A percentile compares a stretch with the other conserved stretches of the same genome.
These are phyloP conservation scores for Tenodera sinensis DNA, from an alignment of 2,888 invertebrate species.

Conservation along the genomic window DNA sequence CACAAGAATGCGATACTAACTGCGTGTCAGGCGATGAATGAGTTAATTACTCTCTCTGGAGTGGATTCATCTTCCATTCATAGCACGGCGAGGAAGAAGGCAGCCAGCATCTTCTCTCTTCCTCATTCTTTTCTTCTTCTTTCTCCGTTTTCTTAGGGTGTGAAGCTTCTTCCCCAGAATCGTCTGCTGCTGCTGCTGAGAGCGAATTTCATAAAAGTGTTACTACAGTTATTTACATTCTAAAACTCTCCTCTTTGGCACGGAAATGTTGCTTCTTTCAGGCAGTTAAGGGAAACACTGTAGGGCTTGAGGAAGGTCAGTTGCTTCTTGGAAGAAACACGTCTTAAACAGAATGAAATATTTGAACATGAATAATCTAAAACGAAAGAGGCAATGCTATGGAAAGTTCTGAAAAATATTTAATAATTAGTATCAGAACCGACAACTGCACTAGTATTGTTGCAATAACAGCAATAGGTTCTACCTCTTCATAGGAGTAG, in stretches of 20 bases:
- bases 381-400: too few species aligned
- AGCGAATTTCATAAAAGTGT: slow-evolving; percentile 9
- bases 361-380: too few species aligned
- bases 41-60: slow-evolving; percentile 23
- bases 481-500: too few species aligned
- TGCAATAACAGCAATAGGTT: too few species aligned
- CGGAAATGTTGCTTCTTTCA: neutral
- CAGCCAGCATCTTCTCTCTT: neutral
- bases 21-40: slow-evolving; percentile 23
- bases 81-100: slow-evolving; percentile 1
- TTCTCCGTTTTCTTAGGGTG: neutral
- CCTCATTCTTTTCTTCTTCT: neutral
- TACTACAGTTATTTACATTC: slow-evolving; percentile 8
- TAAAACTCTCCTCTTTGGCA: neutral
- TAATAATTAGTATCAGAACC: too few species aligned
- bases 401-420: too few species aligned
- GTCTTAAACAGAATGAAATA: neutral
- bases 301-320: neutral
- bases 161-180: neutral
- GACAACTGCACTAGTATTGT: too few species aligned
- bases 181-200: neutral
- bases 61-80: slow-evolving; percentile 27
- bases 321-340: neutral
- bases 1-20: slow-evolving; percentile 4
- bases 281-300: neutral